Evolutionary conservation across 2,797 vertebrate genomes (phyloP).

Genomic region (Sebastes paucispinis): DNA sequence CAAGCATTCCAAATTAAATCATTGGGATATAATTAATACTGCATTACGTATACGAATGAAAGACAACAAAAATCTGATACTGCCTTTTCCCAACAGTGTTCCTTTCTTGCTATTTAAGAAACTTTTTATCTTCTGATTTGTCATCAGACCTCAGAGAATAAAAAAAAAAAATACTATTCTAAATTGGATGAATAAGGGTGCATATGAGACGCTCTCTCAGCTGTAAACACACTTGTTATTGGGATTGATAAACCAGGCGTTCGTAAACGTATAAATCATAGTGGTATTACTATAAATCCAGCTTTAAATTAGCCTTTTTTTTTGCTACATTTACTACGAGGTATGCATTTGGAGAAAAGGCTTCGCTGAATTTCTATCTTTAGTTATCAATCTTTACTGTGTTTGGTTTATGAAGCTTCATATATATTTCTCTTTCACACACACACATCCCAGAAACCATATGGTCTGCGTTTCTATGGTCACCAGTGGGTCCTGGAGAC

Average conservation of each 20-base stretch:
- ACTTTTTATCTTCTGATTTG: background rate
- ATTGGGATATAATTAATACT: constrained; percentile 3
- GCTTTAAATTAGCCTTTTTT: background rate
- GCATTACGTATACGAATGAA: background rate
- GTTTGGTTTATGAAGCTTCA: constrained; percentile 3
- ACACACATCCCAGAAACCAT: constrained; percentile 34
- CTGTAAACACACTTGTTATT: background rate
- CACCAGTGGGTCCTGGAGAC: constrained; percentile 67
- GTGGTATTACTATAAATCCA: background rate
- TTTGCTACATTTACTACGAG: background rate
- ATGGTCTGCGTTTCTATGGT: constrained; percentile 73
- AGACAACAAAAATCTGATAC: background rate
- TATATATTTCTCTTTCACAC: background rate
- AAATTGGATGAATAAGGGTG: background rate
- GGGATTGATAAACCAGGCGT: background rate
- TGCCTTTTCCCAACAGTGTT: background rate
- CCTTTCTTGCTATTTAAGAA: background rate
- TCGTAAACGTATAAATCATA: background rate
- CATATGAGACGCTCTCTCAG: background rate
- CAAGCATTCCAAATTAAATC: background rate
- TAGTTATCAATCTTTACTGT: background rate
- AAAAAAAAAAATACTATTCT: background rate
- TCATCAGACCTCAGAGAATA: background rate
- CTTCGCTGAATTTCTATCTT: background rate
- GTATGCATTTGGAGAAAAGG: background rate